phyloP scores from a whole-genome alignment of 2,113 vertebrate genomes.

The Psophia crepitans region DNA sequence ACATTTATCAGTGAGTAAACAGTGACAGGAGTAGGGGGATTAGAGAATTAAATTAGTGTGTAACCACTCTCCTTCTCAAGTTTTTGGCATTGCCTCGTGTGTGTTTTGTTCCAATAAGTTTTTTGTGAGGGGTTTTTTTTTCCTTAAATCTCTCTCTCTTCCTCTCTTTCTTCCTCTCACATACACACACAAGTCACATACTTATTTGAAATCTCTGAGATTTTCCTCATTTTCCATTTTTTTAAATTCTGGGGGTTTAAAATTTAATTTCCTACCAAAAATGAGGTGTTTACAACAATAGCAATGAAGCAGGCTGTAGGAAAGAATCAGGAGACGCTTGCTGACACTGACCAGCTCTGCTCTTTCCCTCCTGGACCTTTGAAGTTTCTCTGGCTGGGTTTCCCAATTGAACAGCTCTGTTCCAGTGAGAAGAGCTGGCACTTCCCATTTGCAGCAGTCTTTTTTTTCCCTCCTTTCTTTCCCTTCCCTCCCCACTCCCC shows the following conservation, averaged over 20 bases:
- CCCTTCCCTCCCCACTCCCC: neutral
- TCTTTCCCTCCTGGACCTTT: neutral
- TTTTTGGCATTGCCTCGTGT: slow-evolving; percentile 63
- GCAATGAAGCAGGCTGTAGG: neutral
- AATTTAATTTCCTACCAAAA: neutral
- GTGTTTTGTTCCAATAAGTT: slow-evolving; percentile 64
- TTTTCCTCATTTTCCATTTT: neutral
- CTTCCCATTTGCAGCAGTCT: slow-evolving; percentile 42
- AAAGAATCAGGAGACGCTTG: neutral
- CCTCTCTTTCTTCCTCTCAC: neutral
- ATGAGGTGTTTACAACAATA: neutral
- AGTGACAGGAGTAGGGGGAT: slow-evolving; percentile 72
- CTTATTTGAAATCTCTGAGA: neutral
- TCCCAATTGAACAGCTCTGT: neutral
- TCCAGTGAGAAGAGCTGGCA: slow-evolving; percentile 33
- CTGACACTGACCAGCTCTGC: neutral
- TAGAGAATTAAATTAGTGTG: slow-evolving; percentile 76
- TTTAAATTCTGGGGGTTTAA: rapidly evolving
- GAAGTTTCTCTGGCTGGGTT: neutral
- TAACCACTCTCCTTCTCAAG: slow-evolving; percentile 67
- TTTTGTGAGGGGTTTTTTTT: neutral
- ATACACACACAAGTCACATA: neutral
- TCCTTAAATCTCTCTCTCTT: neutral
- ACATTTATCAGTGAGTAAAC: slow-evolving; percentile 77
- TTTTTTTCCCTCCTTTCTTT: slow-evolving; percentile 45